Percentiles rank a stretch among this genome's conserved stretches.
phyloP scores from a whole-genome alignment of 1,140 invertebrate genomes.

The Drosophila nannoptera region DNA sequence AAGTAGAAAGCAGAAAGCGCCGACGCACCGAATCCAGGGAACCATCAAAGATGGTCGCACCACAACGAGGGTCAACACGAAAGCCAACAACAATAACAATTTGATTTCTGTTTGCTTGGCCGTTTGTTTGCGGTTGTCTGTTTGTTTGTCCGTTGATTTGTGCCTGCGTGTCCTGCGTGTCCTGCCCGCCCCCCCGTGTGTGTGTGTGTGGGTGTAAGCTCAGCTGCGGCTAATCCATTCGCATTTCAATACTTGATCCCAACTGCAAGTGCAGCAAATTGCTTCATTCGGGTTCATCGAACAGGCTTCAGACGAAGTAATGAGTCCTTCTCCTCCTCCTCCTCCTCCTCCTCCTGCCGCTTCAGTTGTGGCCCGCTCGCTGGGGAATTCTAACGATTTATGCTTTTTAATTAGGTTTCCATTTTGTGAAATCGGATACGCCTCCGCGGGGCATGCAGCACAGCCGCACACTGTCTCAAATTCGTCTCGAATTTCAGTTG shows the following conservation, averaged over 20 bases:
- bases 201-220: neutral
- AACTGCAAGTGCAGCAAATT: conserved; percentile 42
- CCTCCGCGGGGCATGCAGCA: neutral
- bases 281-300: conserved; percentile 34
- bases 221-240: conserved; percentile 28
- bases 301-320: conserved; percentile 35
- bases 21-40: conserved; percentile 1
- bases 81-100: conserved; percentile 57
- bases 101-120: conserved; percentile 68
- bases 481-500: conserved; percentile 54
- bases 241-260: conserved; percentile 6
- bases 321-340: conserved; percentile 29
- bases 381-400: conserved; percentile 37
- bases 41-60: conserved; percentile 24
- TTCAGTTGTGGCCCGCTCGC: neutral
- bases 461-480: conserved; percentile 4
- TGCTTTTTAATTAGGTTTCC: conserved; percentile 52
- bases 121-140: conserved; percentile 45
- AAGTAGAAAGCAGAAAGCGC: too few relatives aligned
- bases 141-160: conserved; percentile 48
- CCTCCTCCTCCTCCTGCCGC: conserved; percentile 18
- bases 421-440: conserved; percentile 34
- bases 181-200: neutral
- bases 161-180: conserved; percentile 9
- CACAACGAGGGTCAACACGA: conserved; percentile 19